phyloP scores from a whole-genome alignment of 2,797 vertebrate species.

The Galagoides demidoff region DNA sequence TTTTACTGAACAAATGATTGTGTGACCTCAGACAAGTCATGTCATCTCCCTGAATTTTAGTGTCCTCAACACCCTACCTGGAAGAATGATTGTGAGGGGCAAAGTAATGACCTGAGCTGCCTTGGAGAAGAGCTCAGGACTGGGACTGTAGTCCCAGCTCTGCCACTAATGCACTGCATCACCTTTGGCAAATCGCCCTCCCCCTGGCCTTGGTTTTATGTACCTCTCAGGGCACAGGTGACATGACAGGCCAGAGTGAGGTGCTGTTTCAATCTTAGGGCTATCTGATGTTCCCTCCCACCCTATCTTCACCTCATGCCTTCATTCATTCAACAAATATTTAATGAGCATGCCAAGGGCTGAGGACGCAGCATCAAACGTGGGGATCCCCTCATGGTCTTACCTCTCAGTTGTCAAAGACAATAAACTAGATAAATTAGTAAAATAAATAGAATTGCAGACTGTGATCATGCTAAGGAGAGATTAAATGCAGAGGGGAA shows the following conservation, averaged over 20 bases:
- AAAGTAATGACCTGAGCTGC: background rate
- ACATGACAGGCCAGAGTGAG: background rate
- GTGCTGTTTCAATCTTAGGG: background rate
- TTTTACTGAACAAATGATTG: too few relatives aligned
- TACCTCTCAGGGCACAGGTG: background rate
- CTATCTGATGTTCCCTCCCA: too few relatives aligned
- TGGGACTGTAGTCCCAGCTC: too few relatives aligned
- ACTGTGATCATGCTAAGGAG: background rate
- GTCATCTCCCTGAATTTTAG: background rate
- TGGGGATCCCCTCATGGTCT: background rate
- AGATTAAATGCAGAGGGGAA: background rate
- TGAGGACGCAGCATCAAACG: background rate
- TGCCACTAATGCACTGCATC: background rate
- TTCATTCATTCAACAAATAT: background rate
- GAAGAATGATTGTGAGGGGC: accelerated
- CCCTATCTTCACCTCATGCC: background rate
- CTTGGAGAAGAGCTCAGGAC: background rate
- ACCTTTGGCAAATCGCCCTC: background rate
- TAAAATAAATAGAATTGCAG: background rate
- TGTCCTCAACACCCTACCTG: background rate
- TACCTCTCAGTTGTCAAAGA: background rate
- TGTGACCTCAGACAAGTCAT: background rate
- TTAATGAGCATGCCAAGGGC: background rate
- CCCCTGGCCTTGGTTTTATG: background rate
- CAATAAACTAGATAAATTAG: background rate